Evolutionary conservation across 2,888 invertebrate species (phyloP).

Genomic region (Autographa pulchrina): DNA sequence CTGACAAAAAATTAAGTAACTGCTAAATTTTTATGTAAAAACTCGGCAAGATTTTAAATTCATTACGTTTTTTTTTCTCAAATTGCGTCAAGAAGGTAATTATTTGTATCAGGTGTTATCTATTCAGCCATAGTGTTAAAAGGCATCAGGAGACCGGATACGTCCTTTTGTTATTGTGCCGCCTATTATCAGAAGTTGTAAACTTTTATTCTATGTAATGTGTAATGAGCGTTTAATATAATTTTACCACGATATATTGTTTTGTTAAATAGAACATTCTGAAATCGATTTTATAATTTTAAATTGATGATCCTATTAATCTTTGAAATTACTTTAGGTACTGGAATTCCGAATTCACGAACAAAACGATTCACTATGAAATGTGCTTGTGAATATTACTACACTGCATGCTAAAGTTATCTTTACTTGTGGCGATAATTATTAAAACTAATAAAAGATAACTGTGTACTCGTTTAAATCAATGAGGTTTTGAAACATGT

Average conservation of each 20-base stretch:
- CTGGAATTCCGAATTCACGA: neutral
- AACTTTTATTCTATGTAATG: neutral
- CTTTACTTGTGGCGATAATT: neutral
- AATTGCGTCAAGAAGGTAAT: too few species aligned
- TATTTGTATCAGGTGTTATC: too few species aligned
- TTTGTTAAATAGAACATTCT: neutral
- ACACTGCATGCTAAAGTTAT: neutral
- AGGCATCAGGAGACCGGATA: neutral
- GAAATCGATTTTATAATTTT: neutral
- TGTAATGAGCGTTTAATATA: slow-evolving; percentile 1
- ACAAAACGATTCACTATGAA: neutral
- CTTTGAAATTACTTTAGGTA: too few species aligned
- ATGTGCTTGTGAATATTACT: too few species aligned
- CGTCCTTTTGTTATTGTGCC: neutral
- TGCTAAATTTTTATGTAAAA: too few species aligned
- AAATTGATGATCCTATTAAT: neutral
- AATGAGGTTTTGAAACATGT: neutral
- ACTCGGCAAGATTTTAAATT: too few species aligned
- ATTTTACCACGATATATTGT: neutral
- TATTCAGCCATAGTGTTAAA: too few species aligned
- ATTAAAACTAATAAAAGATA: neutral
- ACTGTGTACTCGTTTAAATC: neutral
- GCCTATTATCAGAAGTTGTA: neutral
- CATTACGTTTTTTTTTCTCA: too few species aligned
- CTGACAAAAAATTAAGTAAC: too few species aligned